Percentiles rank a stretch among this genome's conserved stretches.
phyloP scores from a whole-genome alignment of 30 jellyfish, hydroid and myxozoan genomes.

The Rhopilema esculentum region DNA sequence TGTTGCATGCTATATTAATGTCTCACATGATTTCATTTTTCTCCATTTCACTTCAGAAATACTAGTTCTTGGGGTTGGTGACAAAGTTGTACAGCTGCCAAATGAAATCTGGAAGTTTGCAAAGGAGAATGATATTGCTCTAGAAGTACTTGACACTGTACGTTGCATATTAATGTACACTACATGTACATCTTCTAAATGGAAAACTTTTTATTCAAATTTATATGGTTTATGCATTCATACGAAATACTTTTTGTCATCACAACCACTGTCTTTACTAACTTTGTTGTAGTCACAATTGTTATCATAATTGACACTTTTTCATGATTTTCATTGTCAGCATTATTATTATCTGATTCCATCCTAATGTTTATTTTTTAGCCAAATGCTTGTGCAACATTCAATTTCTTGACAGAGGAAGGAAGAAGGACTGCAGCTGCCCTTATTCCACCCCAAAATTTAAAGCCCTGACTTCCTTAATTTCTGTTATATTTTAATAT shows the following conservation, averaged over 20 bases:
- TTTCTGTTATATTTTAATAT: background rate
- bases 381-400: slow-evolving; percentile 97
- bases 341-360: too few species aligned
- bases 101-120: slow-evolving; percentile 71
- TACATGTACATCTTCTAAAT: background rate
- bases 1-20: too few species aligned
- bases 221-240: too few species aligned
- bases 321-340: too few species aligned
- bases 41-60: slow-evolving; percentile 31
- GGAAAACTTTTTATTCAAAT: background rate
- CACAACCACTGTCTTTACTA: background rate
- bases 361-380: too few species aligned
- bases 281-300: too few species aligned
- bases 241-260: too few species aligned
- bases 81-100: slow-evolving; percentile 66
- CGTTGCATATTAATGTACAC: background rate
- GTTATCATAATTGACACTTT: too few species aligned
- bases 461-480: slow-evolving; percentile 1
- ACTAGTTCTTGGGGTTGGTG: slow-evolving; percentile 89
- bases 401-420: slow-evolving; percentile 87
- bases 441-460: slow-evolving; percentile 77
- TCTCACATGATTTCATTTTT: background rate
- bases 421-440: slow-evolving; percentile 89
- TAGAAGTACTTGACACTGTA: slow-evolving; percentile 86
- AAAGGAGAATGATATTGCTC: slow-evolving; percentile 39